Evolutionary conservation across 2,113 vertebrate genomes (phyloP).

Genomic region (Boulengeromyrus knoepffleri): DNA sequence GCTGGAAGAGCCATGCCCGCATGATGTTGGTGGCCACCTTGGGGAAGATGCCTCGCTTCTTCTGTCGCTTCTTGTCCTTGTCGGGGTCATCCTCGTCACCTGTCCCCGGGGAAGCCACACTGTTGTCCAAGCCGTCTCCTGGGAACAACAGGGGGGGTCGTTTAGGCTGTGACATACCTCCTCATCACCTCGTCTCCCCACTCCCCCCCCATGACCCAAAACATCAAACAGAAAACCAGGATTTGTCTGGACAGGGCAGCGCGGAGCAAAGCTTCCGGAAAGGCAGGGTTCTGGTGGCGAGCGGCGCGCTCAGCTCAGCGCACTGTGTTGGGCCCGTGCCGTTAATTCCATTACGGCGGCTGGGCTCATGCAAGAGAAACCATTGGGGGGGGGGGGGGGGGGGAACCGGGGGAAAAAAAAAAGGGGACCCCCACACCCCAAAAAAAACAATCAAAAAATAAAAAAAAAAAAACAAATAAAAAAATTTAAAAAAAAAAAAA

Average conservation of each 20-base stretch:
- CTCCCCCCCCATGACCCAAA: neutral
- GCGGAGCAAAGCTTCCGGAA: conserved; percentile 49
- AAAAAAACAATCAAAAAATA: no score
- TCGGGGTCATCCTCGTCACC: conserved; percentile 97
- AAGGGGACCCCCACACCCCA: no score
- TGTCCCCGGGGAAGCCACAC: conserved; percentile 95
- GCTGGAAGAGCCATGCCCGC: conserved; percentile 99
- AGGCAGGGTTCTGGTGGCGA: neutral
- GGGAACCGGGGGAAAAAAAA: neutral
- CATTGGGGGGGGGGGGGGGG: conserved; percentile 49
- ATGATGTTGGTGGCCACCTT: conserved; percentile 99
- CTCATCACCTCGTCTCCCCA: neutral
- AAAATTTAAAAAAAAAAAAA: no score
- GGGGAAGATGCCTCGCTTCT: conserved; percentile 98
- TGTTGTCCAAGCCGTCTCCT: conserved; percentile 99
- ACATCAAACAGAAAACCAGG: conserved; percentile 45
- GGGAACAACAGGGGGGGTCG: conserved; percentile 49
- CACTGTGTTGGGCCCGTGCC: conserved; percentile 33
- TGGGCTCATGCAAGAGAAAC: conserved; percentile 72
- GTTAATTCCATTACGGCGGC: conserved; percentile 87
- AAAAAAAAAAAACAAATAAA: no score
- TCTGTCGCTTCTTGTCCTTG: conserved; percentile 99
- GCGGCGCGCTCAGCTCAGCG: neutral
- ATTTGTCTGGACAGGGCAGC: conserved; percentile 53
- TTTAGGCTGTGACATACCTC: conserved; percentile 44